These are phyloP conservation scores for Channallabes apus DNA, from an alignment of 2,797 vertebrate species.

Conservation along the genomic window DNA sequence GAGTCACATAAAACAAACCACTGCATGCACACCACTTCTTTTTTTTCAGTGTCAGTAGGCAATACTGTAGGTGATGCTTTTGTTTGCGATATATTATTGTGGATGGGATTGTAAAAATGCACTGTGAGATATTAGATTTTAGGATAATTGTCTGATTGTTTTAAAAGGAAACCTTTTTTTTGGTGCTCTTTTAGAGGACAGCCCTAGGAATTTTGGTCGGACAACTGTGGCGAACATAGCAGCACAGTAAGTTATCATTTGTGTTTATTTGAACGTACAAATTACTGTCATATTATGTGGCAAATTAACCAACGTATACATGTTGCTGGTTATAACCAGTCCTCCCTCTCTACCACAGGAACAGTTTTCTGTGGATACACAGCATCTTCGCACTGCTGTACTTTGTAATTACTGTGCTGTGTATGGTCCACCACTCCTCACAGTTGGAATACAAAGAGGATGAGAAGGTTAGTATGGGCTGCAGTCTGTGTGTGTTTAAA, in stretches of 20 bases:
- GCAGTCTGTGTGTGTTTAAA: background rate
- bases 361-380: conserved; percentile 90
- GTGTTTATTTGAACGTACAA: conserved; percentile 10
- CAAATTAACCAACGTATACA: conserved; percentile 1
- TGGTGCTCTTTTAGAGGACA: conserved; percentile 78
- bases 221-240: conserved; percentile 93
- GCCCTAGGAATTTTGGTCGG: conserved; percentile 89
- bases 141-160: background rate
- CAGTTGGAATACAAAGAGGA: conserved; percentile 85
- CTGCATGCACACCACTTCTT: background rate
- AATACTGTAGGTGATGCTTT: background rate
- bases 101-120: background rate
- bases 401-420: conserved; percentile 85
- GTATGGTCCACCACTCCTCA: conserved; percentile 90
- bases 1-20: background rate
- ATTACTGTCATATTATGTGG: conserved; percentile 9
- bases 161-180: conserved; percentile 19
- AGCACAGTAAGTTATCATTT: conserved; percentile 79
- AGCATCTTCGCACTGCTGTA: conserved; percentile 89
- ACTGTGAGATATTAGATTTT: background rate
- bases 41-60: background rate
- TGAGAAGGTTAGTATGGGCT: conserved; percentile 79
- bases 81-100: background rate
- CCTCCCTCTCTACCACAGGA: conserved; percentile 66
- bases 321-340: conserved; percentile 19